These are phyloP conservation scores for Callitettix versicolor DNA, from an alignment of 1,140 invertebrate species.

Conservation along the genomic window DNA sequence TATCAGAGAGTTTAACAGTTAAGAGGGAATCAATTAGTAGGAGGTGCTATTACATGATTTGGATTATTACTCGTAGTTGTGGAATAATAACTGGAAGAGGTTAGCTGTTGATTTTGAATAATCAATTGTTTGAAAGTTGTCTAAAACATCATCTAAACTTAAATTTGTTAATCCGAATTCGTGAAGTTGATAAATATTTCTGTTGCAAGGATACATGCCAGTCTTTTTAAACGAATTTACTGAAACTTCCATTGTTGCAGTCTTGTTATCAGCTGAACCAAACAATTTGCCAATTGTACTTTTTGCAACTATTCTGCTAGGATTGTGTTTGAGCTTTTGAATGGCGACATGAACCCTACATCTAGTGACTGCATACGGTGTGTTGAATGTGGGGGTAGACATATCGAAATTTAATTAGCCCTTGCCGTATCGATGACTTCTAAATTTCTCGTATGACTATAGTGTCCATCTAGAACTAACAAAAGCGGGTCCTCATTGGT, in stretches of 20 bases:
- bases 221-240: conserved; percentile 23
- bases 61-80: too few relatives aligned
- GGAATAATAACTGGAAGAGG: too few relatives aligned
- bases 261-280: conserved; percentile 27
- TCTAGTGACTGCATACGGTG: conserved; percentile 35
- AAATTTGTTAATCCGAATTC: too few relatives aligned
- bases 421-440: conserved; percentile 24
- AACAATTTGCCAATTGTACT: conserved; percentile 29
- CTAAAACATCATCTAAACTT: too few relatives aligned
- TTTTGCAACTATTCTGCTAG: conserved; percentile 27
- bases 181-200: conserved; percentile 27
- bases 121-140: too few relatives aligned
- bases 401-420: conserved; percentile 23
- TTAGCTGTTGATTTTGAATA: too few relatives aligned
- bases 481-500: conserved; percentile 26
- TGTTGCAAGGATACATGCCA: conserved; percentile 28
- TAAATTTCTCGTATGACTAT: conserved; percentile 29
- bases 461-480: conserved; percentile 29
- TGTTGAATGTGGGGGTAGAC: conserved; percentile 30
- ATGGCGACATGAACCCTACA: conserved; percentile 31
- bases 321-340: conserved; percentile 28
- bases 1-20: too few relatives aligned
- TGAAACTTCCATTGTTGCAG: conserved; percentile 27
- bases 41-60: too few relatives aligned
- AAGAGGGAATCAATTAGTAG: too few relatives aligned